phyloP scores from a whole-genome alignment of 2,797 vertebrate genomes.

The Leucoraja ocellata region DNA sequence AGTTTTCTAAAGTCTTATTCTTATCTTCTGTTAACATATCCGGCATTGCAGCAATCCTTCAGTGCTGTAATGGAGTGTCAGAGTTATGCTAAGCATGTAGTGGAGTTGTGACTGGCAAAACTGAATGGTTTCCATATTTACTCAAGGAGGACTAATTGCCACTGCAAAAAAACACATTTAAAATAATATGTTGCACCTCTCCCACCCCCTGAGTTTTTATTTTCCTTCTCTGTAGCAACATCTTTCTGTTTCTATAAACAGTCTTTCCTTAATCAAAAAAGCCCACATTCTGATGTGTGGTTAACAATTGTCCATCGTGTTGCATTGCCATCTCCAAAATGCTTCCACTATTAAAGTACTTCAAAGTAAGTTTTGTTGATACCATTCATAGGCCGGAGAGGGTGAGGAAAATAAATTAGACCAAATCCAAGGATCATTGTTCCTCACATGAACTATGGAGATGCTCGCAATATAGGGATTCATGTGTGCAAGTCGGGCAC shows the following conservation, averaged over 20 bases:
- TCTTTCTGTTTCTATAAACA: neutral
- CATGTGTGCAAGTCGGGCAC: neutral
- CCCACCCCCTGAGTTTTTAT: too few relatives aligned
- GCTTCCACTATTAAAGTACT: neutral
- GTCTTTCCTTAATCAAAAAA: neutral
- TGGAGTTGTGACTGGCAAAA: neutral
- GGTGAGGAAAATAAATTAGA: neutral
- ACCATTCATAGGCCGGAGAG: neutral
- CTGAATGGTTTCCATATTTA: neutral
- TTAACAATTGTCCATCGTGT: neutral
- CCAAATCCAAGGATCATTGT: neutral
- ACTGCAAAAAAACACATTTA: too few relatives aligned
- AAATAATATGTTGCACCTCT: too few relatives aligned
- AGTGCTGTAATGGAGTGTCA: neutral
- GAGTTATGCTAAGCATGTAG: neutral
- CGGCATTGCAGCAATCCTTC: neutral
- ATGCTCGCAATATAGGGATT: neutral
- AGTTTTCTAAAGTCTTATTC: neutral
- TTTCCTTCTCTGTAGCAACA: neutral
- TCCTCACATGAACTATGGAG: neutral
- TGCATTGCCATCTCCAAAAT: neutral
- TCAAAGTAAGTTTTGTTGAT: neutral
- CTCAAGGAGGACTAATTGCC: neutral
- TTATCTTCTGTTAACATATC: too few relatives aligned
- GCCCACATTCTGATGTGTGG: neutral